These are phyloP conservation scores for Echinarachnius parma DNA, from an alignment of 53 echinoderm and acorn worm species.

Conservation along the genomic window DNA sequence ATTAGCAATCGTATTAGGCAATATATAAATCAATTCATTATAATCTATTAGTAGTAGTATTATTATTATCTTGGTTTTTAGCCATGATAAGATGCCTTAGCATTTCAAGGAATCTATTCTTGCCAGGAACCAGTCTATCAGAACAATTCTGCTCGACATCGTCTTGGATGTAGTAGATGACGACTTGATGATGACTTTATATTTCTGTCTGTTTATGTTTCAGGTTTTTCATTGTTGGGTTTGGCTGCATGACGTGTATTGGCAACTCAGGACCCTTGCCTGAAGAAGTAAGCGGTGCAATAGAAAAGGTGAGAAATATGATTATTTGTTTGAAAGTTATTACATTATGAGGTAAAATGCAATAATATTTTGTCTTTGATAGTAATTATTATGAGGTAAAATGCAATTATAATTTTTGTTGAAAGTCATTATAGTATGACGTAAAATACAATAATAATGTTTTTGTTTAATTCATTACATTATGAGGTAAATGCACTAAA, in stretches of 20 bases:
- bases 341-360: neutral
- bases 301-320: constrained; percentile 65
- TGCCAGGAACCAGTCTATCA: too few relatives aligned
- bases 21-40: too few relatives aligned
- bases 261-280: constrained; percentile 90
- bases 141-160: too few relatives aligned
- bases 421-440: neutral
- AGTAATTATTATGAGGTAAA: neutral
- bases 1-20: too few relatives aligned
- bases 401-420: neutral
- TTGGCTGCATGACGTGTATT: constrained; percentile 98
- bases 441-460: neutral
- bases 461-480: neutral
- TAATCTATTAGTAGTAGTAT: too few relatives aligned
- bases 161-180: too few relatives aligned
- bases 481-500: too few relatives aligned
- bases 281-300: constrained; percentile 74
- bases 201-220: constrained; percentile 3
- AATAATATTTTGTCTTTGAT: too few relatives aligned
- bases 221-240: constrained; percentile 91
- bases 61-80: too few relatives aligned
- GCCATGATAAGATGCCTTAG: too few relatives aligned
- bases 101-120: too few relatives aligned
- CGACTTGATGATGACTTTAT: too few relatives aligned
- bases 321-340: neutral